Percentiles rank a stretch among this genome's conserved stretches.
Evolutionary conservation across 2,888 invertebrate species (phyloP).

Genomic region (Eupithecia pulchellata): DNA sequence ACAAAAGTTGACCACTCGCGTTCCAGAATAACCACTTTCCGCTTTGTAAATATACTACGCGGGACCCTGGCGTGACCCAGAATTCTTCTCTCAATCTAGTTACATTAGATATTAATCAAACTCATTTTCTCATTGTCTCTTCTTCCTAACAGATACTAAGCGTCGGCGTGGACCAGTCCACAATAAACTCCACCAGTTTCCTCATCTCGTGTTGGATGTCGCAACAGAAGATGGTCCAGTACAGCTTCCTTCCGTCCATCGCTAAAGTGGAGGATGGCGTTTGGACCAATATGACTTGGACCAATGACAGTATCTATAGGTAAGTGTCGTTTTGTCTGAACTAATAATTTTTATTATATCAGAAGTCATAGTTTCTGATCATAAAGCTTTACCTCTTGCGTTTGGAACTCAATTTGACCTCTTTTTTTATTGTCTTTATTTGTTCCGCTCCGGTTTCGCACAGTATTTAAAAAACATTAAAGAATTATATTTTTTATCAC

Average conservation of each 20-base stretch:
- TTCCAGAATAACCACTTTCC: no score
- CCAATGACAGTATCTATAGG: constrained; percentile 82
- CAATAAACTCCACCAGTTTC: constrained; percentile 87
- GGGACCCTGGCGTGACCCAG: no score
- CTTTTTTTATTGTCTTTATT: no score
- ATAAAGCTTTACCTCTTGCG: background rate
- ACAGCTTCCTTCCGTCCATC: constrained; percentile 90
- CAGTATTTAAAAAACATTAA: no score
- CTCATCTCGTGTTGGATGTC: constrained; percentile 87
- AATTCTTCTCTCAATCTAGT: no score
- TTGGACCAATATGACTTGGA: constrained; percentile 88
- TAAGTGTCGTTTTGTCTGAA: constrained; percentile 42
- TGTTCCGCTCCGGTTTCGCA: no score
- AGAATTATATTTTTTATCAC: no score
- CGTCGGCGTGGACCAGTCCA: constrained; percentile 87
- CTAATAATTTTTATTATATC: background rate
- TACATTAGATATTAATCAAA: background rate
- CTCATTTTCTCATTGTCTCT: background rate
- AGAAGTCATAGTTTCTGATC: background rate
- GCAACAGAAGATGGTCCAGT: constrained; percentile 69
- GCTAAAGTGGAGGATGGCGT: constrained; percentile 77
- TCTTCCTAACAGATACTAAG: constrained; percentile 75
- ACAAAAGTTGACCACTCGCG: no score
- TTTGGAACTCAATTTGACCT: background rate
- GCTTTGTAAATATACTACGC: background rate